Conservation (phyloP, 1,140 invertebrate species). For the Tachypleus tridentatus region DNA sequence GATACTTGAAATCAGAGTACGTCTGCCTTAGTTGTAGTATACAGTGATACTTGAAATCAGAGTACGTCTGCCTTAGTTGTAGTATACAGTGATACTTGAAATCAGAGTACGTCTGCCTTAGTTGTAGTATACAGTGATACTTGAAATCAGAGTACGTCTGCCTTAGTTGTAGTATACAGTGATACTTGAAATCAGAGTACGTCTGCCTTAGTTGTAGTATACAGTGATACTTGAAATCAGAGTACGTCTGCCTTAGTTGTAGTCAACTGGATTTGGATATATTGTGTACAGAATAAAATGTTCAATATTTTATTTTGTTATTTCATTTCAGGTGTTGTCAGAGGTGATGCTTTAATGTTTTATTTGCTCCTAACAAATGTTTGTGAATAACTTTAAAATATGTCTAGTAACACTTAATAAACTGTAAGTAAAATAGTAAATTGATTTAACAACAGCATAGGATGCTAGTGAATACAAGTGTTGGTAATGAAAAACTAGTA, state of each 20-base stretch:
- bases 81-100: constrained; percentile 76
- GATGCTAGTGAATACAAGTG: too few species aligned
- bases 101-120: constrained; percentile 48
- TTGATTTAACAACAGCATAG: too few species aligned
- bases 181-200: constrained; percentile 63
- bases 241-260: constrained; percentile 23
- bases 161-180: constrained; percentile 82
- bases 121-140: constrained; percentile 75
- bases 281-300: too few species aligned
- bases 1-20: constrained; percentile 63
- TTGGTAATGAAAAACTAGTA: too few species aligned
- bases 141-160: constrained; percentile 56
- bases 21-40: constrained; percentile 51
- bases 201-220: constrained; percentile 51
- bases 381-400: too few species aligned
- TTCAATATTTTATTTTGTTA: too few species aligned
- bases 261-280: too few species aligned
- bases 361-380: too few species aligned
- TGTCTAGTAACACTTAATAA: too few species aligned
- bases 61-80: constrained; percentile 29
- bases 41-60: constrained; percentile 78
- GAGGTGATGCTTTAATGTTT: too few species aligned
- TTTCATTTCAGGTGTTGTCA: too few species aligned
- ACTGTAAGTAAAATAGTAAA: too few species aligned
- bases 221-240: constrained; percentile 78